Percentiles rank a stretch among this genome's conserved stretches.
Evolutionary conservation across 2,797 vertebrate species (phyloP).

Genomic region (Cheirogaleus major): DNA sequence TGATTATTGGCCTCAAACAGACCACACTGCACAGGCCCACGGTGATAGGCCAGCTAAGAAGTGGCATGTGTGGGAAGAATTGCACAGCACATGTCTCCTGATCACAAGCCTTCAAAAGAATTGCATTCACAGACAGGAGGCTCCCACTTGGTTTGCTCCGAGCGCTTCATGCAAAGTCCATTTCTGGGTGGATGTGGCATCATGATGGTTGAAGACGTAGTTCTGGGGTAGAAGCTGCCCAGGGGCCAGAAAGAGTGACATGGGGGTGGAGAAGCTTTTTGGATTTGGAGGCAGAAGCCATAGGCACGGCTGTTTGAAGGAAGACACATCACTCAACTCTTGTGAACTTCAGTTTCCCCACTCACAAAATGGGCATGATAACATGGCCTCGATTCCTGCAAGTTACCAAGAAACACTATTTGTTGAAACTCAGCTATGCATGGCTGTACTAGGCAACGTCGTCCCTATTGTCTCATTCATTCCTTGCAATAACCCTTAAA

Average conservation of each 20-base stretch:
- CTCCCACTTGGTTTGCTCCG: conserved; percentile 44
- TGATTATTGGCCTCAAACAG: conserved; percentile 85
- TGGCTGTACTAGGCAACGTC: not conserved
- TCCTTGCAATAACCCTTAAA: not conserved
- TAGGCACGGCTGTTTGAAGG: not conserved
- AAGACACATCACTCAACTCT: not conserved
- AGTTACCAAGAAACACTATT: not conserved
- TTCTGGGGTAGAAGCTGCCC: not conserved
- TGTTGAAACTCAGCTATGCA: not conserved
- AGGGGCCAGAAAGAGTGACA: not conserved
- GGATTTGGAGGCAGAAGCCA: not conserved
- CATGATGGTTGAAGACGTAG: not conserved
- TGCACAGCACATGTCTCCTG: conserved; percentile 60
- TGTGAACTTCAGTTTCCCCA: not conserved
- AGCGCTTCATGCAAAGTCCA: conserved; percentile 5
- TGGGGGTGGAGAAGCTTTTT: not conserved
- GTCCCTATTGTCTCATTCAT: not conserved
- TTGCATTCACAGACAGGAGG: conserved; percentile 58
- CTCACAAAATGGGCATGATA: not conserved
- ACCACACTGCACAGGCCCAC: conserved; percentile 72
- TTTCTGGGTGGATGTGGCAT: conserved; percentile 15
- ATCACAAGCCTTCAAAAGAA: conserved; percentile 61
- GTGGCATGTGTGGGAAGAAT: conserved; percentile 80
- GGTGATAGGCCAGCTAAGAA: conserved; percentile 55
- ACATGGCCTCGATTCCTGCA: not conserved